phyloP scores from a whole-genome alignment of 2,113 vertebrate genomes.

The Leptobrachium ailaonicum region DNA sequence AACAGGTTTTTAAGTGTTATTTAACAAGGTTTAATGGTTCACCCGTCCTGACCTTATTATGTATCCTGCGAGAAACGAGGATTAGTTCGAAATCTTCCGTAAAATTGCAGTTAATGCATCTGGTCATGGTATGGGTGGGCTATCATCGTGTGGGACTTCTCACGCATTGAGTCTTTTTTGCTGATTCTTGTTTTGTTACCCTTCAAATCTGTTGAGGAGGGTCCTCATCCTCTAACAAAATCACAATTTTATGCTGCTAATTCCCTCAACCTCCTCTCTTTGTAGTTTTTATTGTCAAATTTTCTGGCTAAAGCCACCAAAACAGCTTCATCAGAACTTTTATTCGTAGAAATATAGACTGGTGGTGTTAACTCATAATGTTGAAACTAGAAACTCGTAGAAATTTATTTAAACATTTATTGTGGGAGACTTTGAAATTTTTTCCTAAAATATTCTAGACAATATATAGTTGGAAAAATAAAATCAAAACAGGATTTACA shows the following conservation, averaged over 20 bases:
- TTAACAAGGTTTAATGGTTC: background rate
- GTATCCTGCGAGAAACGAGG: slow-evolving; percentile 44
- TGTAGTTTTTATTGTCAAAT: slow-evolving; percentile 16
- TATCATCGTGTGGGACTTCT: background rate
- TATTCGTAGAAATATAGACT: background rate
- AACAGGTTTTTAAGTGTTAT: background rate
- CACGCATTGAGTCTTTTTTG: slow-evolving; percentile 6
- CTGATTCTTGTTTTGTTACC: background rate
- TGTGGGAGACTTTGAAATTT: too few species aligned
- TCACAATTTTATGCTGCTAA: slow-evolving; percentile 28
- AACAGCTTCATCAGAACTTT: slow-evolving; percentile 16
- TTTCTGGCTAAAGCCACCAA: background rate
- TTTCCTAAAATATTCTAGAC: too few species aligned
- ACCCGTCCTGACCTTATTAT: slow-evolving; percentile 18
- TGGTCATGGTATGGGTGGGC: slow-evolving; percentile 58
- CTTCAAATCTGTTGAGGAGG: background rate
- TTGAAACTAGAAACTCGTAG: too few species aligned
- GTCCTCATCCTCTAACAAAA: slow-evolving; percentile 5
- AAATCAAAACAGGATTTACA: too few species aligned
- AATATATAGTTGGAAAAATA: too few species aligned
- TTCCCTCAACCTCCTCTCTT: slow-evolving; percentile 31
- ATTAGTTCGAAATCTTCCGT: slow-evolving; percentile 59
- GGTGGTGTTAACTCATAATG: too few species aligned
- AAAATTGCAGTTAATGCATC: slow-evolving; percentile 58
- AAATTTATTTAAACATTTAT: too few species aligned